These are phyloP conservation scores for Campylomormyrus tamandua DNA, from an alignment of 2,113 vertebrate genomes.

Conservation along the genomic window DNA sequence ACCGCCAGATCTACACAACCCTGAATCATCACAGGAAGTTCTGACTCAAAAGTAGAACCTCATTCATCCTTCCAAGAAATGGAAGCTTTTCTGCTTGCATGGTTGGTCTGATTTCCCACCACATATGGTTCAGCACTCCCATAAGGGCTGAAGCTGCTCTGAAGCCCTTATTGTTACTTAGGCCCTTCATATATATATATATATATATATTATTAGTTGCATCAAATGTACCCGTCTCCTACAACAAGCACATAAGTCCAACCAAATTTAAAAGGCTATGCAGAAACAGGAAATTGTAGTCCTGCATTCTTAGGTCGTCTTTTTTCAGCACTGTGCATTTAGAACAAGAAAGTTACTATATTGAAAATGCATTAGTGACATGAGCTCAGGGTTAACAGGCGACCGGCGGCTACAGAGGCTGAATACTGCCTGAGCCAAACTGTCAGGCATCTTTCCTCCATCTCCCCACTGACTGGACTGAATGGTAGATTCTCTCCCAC, in stretches of 20 bases:
- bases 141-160: not conserved
- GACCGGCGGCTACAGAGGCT: constrained; percentile 27
- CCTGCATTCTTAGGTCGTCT: constrained; percentile 36
- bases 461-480: not conserved
- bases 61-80: not conserved
- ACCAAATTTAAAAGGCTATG: constrained; percentile 19
- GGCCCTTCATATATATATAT: not conserved
- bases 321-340: constrained; percentile 37
- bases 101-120: not conserved
- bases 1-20: not conserved
- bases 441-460: constrained; percentile 33
- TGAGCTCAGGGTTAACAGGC: not conserved
- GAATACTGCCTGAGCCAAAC: constrained; percentile 22
- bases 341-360: constrained; percentile 41
- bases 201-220: not conserved
- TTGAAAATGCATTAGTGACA: constrained; percentile 49
- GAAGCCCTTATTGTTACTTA: not conserved
- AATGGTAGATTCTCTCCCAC: too few relatives aligned
- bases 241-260: not conserved
- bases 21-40: not conserved
- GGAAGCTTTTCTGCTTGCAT: not conserved
- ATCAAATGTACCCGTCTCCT: not conserved
- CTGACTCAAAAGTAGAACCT: not conserved
- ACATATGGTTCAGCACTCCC: not conserved
- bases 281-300: constrained; percentile 56